Evolutionary conservation across 2,113 vertebrate species (phyloP).

Genomic region (Genyomyrus donnyi): DNA sequence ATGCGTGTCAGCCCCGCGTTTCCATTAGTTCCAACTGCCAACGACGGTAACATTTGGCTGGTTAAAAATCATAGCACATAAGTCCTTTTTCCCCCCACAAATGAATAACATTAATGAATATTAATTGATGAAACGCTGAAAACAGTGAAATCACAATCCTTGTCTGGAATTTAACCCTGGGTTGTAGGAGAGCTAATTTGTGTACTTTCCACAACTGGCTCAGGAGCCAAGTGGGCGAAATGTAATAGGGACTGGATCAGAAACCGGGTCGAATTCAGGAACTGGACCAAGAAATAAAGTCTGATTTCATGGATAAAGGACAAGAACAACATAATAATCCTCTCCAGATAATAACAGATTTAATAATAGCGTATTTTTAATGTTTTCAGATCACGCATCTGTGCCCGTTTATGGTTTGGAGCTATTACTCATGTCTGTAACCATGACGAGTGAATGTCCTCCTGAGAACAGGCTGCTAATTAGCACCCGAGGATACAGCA

Average conservation of each 20-base stretch:
- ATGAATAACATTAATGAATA: neutral
- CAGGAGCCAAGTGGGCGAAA: neutral
- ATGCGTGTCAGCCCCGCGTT: too few species aligned
- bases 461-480: neutral
- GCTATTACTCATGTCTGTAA: neutral
- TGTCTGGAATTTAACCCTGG: neutral
- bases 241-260: neutral
- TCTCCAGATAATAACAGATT: neutral
- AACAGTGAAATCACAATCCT: neutral
- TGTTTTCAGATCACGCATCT: neutral
- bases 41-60: neutral
- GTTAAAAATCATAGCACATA: too few species aligned
- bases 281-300: neutral
- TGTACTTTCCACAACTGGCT: neutral
- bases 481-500: neutral
- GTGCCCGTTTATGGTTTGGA: neutral
- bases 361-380: constrained; percentile 2
- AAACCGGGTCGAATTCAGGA: neutral
- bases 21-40: neutral
- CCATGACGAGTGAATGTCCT: neutral
- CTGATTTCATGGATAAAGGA: constrained; percentile 9
- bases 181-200: neutral
- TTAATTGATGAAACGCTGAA: neutral
- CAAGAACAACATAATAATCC: neutral
- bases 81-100: neutral